Evolutionary conservation across 2,797 vertebrate species (phyloP).

Genomic region (Sitta carolinensis): DNA sequence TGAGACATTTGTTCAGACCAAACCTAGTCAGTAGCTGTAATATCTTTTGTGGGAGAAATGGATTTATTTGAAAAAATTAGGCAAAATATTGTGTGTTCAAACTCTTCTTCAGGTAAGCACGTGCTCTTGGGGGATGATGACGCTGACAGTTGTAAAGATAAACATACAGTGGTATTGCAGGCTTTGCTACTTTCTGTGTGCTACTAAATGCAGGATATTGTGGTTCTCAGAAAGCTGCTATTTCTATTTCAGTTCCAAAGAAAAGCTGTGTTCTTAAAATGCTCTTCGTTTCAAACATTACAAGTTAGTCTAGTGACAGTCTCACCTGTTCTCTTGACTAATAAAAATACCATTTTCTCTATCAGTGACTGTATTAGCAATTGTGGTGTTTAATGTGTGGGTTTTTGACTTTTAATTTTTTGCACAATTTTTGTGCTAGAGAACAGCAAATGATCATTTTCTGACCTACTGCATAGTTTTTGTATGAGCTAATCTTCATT

Average conservation of each 20-base stretch:
- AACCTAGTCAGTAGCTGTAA: not conserved
- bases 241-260: not conserved
- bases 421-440: not conserved
- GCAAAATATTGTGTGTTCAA: not conserved
- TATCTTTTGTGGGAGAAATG: not conserved
- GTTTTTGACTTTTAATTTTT: not conserved
- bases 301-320: not conserved
- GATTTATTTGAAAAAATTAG: not conserved
- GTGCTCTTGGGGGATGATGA: not conserved
- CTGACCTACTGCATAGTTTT: not conserved
- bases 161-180: not conserved
- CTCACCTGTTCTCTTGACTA: not conserved
- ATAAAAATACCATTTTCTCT: not conserved
- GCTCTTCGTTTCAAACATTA: not conserved
- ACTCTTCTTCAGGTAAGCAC: not conserved
- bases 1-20: not conserved
- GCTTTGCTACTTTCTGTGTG: not conserved
- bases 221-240: not conserved
- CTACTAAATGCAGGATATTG: not conserved
- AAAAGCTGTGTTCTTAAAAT: not conserved
- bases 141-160: not conserved
- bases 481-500: not conserved
- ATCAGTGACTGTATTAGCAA: not conserved
- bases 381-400: not conserved
- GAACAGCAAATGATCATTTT: not conserved